Percentiles rank a stretch among this genome's conserved stretches.
phyloP scores from a whole-genome alignment of 2,113 vertebrate genomes.

The Salminus brasiliensis region DNA sequence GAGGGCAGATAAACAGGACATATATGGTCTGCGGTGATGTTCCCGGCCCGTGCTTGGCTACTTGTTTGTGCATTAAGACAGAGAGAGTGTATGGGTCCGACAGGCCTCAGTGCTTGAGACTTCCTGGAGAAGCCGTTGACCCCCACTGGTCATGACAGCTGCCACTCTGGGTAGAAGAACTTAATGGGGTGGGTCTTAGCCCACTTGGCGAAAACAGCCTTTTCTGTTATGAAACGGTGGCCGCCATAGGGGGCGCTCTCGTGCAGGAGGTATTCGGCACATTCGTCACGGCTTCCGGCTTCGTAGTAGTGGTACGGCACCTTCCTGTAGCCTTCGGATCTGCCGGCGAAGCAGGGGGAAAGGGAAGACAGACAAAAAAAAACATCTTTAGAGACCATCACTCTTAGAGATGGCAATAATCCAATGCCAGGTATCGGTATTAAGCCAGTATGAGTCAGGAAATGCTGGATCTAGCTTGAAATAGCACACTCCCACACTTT shows the following conservation, averaged over 20 bases:
- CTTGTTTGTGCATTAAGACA: constrained; percentile 26
- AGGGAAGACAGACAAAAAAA: background rate
- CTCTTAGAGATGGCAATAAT: too few species aligned
- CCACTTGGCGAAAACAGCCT: constrained; percentile 95
- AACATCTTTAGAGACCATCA: background rate
- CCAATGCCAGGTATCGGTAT: too few species aligned
- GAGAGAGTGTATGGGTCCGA: background rate
- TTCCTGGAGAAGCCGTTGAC: constrained; percentile 1
- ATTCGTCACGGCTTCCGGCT: constrained; percentile 89
- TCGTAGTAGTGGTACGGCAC: constrained; percentile 98
- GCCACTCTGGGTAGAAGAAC: constrained; percentile 94
- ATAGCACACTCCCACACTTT: too few species aligned
- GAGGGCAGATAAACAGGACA: background rate
- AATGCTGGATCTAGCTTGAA: too few species aligned
- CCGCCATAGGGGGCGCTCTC: constrained; percentile 94
- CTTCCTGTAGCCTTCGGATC: constrained; percentile 87
- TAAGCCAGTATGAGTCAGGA: too few species aligned
- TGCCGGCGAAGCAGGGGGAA: constrained; percentile 51
- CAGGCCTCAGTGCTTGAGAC: background rate
- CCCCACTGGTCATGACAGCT: constrained; percentile 81
- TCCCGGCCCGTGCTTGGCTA: background rate
- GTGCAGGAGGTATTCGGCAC: constrained; percentile 92
- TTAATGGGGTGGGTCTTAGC: constrained; percentile 89
- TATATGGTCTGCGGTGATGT: constrained; percentile 25
- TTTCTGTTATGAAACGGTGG: constrained; percentile 97